Conservation (phyloP, 2,797 vertebrate species). For the Myotis daubentonii region DNA sequence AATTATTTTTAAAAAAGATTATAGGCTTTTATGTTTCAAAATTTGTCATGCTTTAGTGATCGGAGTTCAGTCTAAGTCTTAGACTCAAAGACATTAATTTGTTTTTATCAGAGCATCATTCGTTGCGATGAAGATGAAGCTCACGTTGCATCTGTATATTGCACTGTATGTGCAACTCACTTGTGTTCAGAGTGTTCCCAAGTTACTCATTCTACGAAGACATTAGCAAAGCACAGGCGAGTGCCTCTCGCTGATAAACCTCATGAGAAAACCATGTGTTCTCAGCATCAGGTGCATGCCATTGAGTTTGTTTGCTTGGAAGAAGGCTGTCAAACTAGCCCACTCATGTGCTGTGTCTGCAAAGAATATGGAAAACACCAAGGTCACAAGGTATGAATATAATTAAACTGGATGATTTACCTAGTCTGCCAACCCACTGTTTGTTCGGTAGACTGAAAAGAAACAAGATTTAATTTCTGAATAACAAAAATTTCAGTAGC, state of each 20-base stretch:
- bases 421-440: background rate
- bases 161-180: slow-evolving; percentile 98
- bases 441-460: slow-evolving; percentile 38
- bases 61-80: background rate
- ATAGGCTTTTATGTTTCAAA: slow-evolving; percentile 47
- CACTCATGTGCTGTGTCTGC: slow-evolving; percentile 99
- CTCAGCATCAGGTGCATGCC: slow-evolving; percentile 97
- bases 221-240: slow-evolving; percentile 95
- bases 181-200: slow-evolving; percentile 97
- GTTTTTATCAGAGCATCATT: slow-evolving; percentile 90
- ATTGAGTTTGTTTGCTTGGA: slow-evolving; percentile 99
- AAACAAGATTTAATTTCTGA: slow-evolving; percentile 53
- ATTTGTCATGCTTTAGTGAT: background rate
- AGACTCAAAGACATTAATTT: background rate
- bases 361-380: slow-evolving; percentile 99
- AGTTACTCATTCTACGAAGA: slow-evolving; percentile 98
- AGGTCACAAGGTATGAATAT: slow-evolving; percentile 94
- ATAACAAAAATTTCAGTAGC: slow-evolving; percentile 44
- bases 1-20: background rate
- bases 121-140: slow-evolving; percentile 98
- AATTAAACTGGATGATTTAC: background rate
- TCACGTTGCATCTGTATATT: slow-evolving; percentile 96
- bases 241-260: slow-evolving; percentile 98
- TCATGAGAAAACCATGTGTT: slow-evolving; percentile 97
- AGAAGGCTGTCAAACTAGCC: slow-evolving; percentile 94